These are phyloP conservation scores for Phylloscopus trochiloides DNA, from an alignment of 2,113 vertebrate species.

Conservation along the genomic window DNA sequence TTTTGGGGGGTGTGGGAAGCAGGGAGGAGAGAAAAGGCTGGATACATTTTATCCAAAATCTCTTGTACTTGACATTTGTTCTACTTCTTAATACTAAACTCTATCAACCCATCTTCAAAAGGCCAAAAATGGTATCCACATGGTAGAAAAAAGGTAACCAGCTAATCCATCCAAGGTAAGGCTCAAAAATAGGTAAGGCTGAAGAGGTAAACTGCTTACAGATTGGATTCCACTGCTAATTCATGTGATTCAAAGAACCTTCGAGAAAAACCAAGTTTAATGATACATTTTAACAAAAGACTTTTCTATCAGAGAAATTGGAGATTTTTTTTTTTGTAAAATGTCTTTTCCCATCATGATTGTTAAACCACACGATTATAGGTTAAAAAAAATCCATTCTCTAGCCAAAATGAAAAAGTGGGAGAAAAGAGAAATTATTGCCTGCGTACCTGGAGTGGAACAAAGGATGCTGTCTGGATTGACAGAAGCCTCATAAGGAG, in stretches of 20 bases:
- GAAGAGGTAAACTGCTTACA: not conserved
- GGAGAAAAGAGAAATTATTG: not conserved
- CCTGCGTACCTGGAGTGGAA: slow-evolving; percentile 81
- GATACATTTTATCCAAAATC: not conserved
- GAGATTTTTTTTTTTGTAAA: not conserved
- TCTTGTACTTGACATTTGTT: not conserved
- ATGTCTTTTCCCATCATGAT: not conserved
- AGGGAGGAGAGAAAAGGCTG: not conserved
- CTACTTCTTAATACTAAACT: not conserved
- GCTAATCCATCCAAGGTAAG: not conserved
- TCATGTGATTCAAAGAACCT: not conserved
- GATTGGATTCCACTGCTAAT: not conserved
- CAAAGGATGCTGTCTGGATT: slow-evolving; percentile 89
- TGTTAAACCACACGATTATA: not conserved
- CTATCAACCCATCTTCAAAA: not conserved
- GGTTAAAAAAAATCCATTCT: not conserved
- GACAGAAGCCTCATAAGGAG: slow-evolving; percentile 95
- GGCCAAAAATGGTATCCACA: not conserved
- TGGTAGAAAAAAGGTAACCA: not conserved
- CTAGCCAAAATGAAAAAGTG: not conserved
- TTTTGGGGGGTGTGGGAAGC: not conserved
- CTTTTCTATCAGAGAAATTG: not conserved
- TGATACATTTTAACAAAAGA: not conserved
- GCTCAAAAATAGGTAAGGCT: not conserved
- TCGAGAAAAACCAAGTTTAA: not conserved